phyloP scores from a whole-genome alignment of 2,113 vertebrate species.

The Nerophis ophidion region DNA sequence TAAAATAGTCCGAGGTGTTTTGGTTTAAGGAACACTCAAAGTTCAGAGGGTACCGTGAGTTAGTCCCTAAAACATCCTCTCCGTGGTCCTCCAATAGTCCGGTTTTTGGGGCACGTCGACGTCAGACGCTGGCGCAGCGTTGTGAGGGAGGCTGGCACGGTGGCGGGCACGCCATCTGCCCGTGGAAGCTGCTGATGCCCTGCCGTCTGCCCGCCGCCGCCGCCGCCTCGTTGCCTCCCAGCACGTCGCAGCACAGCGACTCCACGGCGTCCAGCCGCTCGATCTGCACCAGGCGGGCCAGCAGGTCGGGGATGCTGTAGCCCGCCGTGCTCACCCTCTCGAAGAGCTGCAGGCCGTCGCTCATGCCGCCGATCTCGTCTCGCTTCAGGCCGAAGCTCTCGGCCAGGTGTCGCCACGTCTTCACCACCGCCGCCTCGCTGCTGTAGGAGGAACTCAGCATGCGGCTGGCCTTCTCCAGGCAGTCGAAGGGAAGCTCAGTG shows the following conservation, averaged over 20 bases:
- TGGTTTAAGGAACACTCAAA: neutral
- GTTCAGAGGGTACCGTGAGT: neutral
- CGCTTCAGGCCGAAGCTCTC: conserved; percentile 96
- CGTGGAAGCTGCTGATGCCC: conserved; percentile 59
- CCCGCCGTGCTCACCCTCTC: conserved; percentile 95
- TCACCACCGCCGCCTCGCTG: conserved; percentile 93
- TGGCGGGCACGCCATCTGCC: conserved; percentile 57
- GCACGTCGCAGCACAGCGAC: conserved; percentile 87
- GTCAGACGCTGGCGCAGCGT: conserved; percentile 75
- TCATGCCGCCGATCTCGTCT: conserved; percentile 97
- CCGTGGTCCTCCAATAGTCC: conserved; percentile 34
- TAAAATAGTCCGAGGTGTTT: too few relatives aligned
- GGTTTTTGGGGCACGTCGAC: neutral
- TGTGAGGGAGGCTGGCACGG: conserved; percentile 66
- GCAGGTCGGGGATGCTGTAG: conserved; percentile 96
- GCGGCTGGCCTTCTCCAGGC: conserved; percentile 93
- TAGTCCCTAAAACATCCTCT: neutral
- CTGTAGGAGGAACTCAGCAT: conserved; percentile 98
- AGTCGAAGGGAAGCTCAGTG: conserved; percentile 93
- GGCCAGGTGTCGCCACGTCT: conserved; percentile 96
- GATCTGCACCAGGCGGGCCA: conserved; percentile 92
- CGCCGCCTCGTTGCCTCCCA: conserved; percentile 75
- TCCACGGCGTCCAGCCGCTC: conserved; percentile 93
- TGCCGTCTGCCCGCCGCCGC: conserved; percentile 39
- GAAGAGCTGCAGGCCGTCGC: conserved; percentile 93